These are phyloP conservation scores for Clarias platycephalus DNA, from an alignment of 2,797 vertebrate species.

Conservation along the genomic window DNA sequence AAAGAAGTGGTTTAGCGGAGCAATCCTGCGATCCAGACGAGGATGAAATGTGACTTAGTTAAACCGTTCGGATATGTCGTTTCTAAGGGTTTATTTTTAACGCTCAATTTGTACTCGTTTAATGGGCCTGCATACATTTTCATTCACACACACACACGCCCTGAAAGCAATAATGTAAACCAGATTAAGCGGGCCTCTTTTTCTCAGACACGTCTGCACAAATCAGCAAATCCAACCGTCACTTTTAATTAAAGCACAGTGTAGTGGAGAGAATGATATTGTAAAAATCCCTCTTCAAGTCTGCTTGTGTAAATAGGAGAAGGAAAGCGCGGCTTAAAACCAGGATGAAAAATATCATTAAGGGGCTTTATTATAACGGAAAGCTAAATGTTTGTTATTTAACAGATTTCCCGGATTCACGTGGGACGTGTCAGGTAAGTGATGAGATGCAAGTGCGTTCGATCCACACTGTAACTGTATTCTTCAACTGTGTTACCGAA, in stretches of 20 bases:
- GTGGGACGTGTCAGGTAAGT: background rate
- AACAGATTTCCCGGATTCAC: background rate
- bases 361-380: background rate
- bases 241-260: background rate
- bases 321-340: background rate
- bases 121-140: background rate
- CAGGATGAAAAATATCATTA: background rate
- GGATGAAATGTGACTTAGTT: background rate
- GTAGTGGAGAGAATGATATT: too few relatives aligned
- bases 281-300: background rate
- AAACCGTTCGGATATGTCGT: background rate
- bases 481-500: background rate
- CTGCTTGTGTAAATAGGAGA: background rate
- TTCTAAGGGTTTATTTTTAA: background rate
- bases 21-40: constrained; percentile 9
- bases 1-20: background rate
- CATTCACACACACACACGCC: too few relatives aligned
- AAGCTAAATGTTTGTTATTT: background rate
- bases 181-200: background rate
- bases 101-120: background rate
- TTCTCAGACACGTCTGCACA: background rate
- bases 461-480: background rate
- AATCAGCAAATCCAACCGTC: background rate
- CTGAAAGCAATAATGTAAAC: background rate
- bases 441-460: background rate